These are phyloP conservation scores for Hypercompe scribonia DNA, from an alignment of 2,888 invertebrate species.

Conservation along the genomic window DNA sequence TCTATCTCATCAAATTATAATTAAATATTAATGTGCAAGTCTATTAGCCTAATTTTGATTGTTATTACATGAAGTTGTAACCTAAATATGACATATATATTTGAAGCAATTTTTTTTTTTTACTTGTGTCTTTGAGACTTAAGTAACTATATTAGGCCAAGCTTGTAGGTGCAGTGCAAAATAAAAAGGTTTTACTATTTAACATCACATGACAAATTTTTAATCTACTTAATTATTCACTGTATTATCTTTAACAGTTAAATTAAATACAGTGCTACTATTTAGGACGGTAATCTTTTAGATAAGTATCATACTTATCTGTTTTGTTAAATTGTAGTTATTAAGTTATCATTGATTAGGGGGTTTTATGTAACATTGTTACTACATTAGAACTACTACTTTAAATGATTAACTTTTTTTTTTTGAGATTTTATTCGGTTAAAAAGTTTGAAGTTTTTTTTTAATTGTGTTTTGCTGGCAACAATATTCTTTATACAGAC, in stretches of 20 bases:
- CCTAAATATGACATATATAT: background rate
- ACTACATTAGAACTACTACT: slow-evolving; percentile 5
- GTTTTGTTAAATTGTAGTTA: slow-evolving; percentile 23
- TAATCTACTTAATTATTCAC: background rate
- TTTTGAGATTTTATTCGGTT: background rate
- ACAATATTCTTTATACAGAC: too few species aligned
- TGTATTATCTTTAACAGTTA: slow-evolving; percentile 13
- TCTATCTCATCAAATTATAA: background rate
- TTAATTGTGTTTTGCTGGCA: background rate
- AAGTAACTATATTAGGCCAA: background rate
- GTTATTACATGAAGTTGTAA: background rate
- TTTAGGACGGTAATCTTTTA: slow-evolving; percentile 17
- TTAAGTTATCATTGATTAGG: slow-evolving; percentile 19
- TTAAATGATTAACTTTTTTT: slow-evolving; percentile 4
- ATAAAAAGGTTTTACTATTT: background rate
- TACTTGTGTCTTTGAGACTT: background rate
- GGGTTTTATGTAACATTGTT: slow-evolving; percentile 16
- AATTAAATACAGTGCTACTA: slow-evolving; percentile 10
- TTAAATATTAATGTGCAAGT: slow-evolving; percentile 6
- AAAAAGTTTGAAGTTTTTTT: background rate
- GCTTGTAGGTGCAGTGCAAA: background rate
- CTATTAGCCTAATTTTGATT: slow-evolving; percentile 16
- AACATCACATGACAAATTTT: background rate
- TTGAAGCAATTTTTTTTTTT: background rate
- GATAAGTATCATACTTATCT: slow-evolving; percentile 25